These are phyloP conservation scores for Leptopilina clavipes DNA, from an alignment of 1,140 invertebrate species.

Conservation along the genomic window DNA sequence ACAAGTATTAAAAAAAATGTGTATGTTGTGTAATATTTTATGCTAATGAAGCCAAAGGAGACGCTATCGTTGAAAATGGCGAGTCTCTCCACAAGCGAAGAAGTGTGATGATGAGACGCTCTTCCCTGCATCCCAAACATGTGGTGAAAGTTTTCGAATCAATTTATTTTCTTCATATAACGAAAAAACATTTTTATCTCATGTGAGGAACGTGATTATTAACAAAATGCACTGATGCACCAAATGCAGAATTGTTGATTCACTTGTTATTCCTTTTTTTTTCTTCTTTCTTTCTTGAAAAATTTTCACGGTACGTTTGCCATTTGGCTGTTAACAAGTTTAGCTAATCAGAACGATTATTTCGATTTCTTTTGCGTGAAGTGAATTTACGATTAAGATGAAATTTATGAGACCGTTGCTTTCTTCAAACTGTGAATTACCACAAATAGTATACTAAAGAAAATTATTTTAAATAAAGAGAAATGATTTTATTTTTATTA, in stretches of 20 bases:
- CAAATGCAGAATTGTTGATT: slow-evolving; percentile 9
- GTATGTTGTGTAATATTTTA: background rate
- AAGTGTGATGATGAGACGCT: background rate
- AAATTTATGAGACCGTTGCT: background rate
- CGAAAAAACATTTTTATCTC: slow-evolving; percentile 52
- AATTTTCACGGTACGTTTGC: slow-evolving; percentile 23
- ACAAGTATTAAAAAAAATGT: no score
- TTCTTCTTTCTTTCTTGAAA: background rate
- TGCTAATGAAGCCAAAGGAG: background rate
- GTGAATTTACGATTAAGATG: slow-evolving; percentile 15
- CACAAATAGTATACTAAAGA: background rate
- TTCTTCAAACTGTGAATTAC: slow-evolving; percentile 10
- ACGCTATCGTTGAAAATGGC: background rate
- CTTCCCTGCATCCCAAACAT: background rate
- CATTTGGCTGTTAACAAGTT: slow-evolving; percentile 12
- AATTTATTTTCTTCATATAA: slow-evolving; percentile 57
- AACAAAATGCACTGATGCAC: slow-evolving; percentile 7
- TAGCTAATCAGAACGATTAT: slow-evolving; percentile 34
- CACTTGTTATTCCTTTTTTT: background rate
- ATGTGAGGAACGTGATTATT: slow-evolving; percentile 53
- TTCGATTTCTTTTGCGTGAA: slow-evolving; percentile 34
- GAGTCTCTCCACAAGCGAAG: background rate
- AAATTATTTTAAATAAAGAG: slow-evolving; percentile 1
- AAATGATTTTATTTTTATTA: slow-evolving; percentile 5
- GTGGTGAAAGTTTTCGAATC: slow-evolving; percentile 57